phyloP scores from a whole-genome alignment of 2,888 invertebrate genomes.

The Erebia ligea region DNA sequence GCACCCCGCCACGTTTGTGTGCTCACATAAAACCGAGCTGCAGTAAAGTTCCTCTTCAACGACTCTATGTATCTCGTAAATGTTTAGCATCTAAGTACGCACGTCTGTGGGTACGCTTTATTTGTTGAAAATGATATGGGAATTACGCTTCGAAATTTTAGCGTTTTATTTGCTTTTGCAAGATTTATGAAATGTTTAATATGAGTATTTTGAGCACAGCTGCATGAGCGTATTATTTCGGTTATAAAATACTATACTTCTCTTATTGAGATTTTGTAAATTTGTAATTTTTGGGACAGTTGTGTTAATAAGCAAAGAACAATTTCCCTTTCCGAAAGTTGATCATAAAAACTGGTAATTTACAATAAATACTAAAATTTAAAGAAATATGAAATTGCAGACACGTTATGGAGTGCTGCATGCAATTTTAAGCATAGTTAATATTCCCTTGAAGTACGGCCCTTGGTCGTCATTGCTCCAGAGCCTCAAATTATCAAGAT shows the following conservation, averaged over 20 bases:
- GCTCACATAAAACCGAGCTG: slow-evolving; percentile 76
- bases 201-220: background rate
- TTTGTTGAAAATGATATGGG: slow-evolving; percentile 35
- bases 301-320: background rate
- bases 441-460: no score
- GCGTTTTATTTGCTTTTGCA: slow-evolving; percentile 16
- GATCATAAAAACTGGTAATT: no score
- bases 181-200: slow-evolving; percentile 22
- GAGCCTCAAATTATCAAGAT: no score
- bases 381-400: no score
- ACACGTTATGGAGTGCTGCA: no score
- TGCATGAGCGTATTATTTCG: background rate
- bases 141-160: slow-evolving; percentile 26
- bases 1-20: slow-evolving; percentile 68
- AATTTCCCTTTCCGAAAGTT: background rate
- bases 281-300: background rate
- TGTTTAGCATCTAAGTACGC: slow-evolving; percentile 61
- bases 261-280: background rate
- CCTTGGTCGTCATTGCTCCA: no score
- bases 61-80: slow-evolving; percentile 64
- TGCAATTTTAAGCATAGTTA: no score
- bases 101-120: slow-evolving; percentile 45
- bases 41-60: slow-evolving; percentile 69
- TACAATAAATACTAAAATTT: no score
- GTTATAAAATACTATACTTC: background rate